These are phyloP conservation scores for Acronicta alni DNA, from an alignment of 2,888 invertebrate genomes.

Conservation along the genomic window DNA sequence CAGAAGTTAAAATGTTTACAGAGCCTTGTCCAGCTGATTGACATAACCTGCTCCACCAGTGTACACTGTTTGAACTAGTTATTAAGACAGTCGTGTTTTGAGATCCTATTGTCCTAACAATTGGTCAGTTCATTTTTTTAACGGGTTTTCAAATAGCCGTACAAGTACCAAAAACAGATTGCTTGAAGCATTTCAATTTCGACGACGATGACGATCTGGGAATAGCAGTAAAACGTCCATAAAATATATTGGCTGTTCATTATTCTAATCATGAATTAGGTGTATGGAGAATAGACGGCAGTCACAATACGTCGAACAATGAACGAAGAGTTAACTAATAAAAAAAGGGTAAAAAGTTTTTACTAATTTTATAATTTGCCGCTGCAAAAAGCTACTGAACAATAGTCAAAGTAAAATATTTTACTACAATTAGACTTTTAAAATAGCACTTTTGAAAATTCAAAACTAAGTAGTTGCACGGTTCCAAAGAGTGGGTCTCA, in stretches of 20 bases:
- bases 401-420: no score
- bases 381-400: no score
- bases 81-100: slow-evolving; percentile 37
- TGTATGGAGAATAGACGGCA: background rate
- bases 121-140: slow-evolving; percentile 8
- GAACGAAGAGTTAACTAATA: no score
- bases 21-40: slow-evolving; percentile 45
- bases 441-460: no score
- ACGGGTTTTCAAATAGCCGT: slow-evolving; percentile 21
- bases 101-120: slow-evolving; percentile 9
- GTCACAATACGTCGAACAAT: background rate
- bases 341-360: no score
- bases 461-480: no score
- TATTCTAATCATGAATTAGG: slow-evolving; percentile 29
- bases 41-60: slow-evolving; percentile 31
- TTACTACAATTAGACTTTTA: no score
- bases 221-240: slow-evolving; percentile 36
- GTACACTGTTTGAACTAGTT: slow-evolving; percentile 38
- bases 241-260: slow-evolving; percentile 31
- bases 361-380: no score
- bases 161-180: slow-evolving; percentile 2
- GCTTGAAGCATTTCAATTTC: slow-evolving; percentile 7
- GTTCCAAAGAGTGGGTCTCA: no score
- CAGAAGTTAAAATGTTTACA: slow-evolving; percentile 38
- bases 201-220: slow-evolving; percentile 16